Conservation (phyloP, 2,888 invertebrate species). For the Eubasilissa splendida region DNA sequence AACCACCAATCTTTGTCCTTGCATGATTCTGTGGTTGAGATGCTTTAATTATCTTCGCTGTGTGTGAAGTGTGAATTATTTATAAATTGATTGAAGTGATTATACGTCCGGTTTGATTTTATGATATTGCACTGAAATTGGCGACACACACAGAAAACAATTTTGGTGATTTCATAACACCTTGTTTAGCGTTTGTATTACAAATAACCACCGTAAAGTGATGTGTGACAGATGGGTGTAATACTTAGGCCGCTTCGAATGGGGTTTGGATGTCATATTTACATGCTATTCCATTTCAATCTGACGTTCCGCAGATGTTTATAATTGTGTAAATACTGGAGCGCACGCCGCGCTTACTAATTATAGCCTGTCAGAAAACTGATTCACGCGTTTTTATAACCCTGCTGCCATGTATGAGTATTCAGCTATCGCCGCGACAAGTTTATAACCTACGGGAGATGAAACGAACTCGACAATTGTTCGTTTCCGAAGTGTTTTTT, state of each 20-base stretch:
- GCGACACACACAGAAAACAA: background rate
- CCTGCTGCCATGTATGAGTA: conserved; percentile 37
- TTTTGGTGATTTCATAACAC: background rate
- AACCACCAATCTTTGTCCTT: conserved; percentile 18
- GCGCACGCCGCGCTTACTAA: conserved; percentile 35
- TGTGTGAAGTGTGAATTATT: conserved; percentile 42
- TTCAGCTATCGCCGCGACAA: background rate
- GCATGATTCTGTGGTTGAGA: conserved; percentile 11
- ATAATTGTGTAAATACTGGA: conserved; percentile 51
- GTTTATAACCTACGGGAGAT: conserved; percentile 47
- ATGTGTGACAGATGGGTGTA: conserved; percentile 49
- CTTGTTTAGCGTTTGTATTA: conserved; percentile 5
- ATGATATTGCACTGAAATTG: conserved; percentile 11
- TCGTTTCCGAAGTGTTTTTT: background rate
- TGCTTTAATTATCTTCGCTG: conserved; percentile 38
- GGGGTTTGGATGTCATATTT: conserved; percentile 46
- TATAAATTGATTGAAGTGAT: conserved; percentile 43
- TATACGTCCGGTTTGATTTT: conserved; percentile 22
- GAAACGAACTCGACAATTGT: conserved; percentile 10
- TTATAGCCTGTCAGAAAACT: conserved; percentile 35
- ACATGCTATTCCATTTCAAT: conserved; percentile 33
- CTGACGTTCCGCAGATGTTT: conserved; percentile 52
- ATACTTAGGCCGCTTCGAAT: conserved; percentile 40
- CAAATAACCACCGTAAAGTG: conserved; percentile 21
- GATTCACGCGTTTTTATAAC: conserved; percentile 45